Percentiles rank a stretch among this genome's conserved stretches.
Evolutionary conservation across 2,888 invertebrate species (phyloP).

Genomic region (Eupithecia subumbrata): DNA sequence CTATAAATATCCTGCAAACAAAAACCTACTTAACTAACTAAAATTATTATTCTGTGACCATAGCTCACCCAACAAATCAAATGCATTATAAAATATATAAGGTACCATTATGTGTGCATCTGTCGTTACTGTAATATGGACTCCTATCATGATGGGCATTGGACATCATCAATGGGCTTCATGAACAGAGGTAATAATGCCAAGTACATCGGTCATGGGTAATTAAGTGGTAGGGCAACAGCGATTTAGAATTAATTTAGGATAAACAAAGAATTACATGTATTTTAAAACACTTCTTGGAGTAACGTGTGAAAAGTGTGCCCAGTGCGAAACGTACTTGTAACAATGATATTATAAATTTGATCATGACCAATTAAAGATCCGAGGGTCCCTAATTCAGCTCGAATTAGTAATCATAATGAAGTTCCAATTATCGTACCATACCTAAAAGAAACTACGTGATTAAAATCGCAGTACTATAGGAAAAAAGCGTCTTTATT

Average conservation of each 20-base stretch:
- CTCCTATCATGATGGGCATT: slow-evolving; percentile 1
- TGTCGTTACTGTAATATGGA: background rate
- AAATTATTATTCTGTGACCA: background rate
- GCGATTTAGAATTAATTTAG: background rate
- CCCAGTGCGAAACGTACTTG: background rate
- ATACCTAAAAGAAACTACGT: too few species aligned
- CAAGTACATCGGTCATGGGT: slow-evolving; percentile 10
- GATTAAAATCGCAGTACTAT: too few species aligned
- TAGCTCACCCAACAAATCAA: background rate
- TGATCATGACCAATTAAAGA: too few species aligned
- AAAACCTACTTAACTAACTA: background rate
- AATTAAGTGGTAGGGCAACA: background rate
- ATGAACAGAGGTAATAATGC: background rate
- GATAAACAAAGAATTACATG: background rate
- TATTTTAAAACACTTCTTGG: background rate
- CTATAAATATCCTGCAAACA: background rate
- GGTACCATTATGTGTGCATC: background rate
- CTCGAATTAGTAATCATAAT: too few species aligned
- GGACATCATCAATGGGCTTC: background rate
- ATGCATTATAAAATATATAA: background rate
- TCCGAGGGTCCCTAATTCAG: too few species aligned
- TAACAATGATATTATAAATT: too few species aligned
- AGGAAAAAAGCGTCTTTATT: too few species aligned
- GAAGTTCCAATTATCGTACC: too few species aligned
- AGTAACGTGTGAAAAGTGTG: background rate